Evolutionary conservation across 2,797 vertebrate genomes (phyloP), one percentile per base, ranked within the genome.

Genomic region (Spinus pinus): DNA sequence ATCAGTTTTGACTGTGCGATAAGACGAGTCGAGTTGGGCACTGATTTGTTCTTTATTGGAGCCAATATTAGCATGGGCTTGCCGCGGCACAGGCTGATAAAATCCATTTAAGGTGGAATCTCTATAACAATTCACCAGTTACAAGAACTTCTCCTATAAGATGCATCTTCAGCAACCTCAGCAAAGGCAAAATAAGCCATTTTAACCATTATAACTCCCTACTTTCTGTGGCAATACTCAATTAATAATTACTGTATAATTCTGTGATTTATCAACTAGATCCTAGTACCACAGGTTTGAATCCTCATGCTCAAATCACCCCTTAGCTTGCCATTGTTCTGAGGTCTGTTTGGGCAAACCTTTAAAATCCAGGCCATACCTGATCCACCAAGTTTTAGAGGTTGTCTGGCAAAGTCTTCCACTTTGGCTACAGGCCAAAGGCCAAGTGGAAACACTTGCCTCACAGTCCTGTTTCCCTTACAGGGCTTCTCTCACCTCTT

Each of bases 21-120:
- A 98, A 98, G 98, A 98, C 96, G 97, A 97, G 98, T 96, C 96
- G 97, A 98, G 98, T 98, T 97, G 98, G 97, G 97, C 90, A 97
- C 98, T 98, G 98, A 98, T 98, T 98, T 98, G 98, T 98, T 98
- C 98, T 98, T 98, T 98, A 98, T 98, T 98, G 98, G 98, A 98
- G 97, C 98, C 97, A 97, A 97, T 98, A 98, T 99, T 98, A 98
- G 98, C 98, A 98, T 97, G 97, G 97, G 97, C 97, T 97, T 97
- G 95, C 96, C 89, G 78, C 97, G 89, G 98, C 98, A 96, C 92
- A 53, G 91, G 86, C 97, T 95, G 97, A 98, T 97, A 98, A 98
- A 98, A 97, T 96, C 98, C 97, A 97, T 98, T 99, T 99, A 99
- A 99, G 98, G 98, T 99, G 98, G 98, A 98, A 97, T 97, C 89